Percentiles rank a stretch among this genome's conserved stretches.
These are phyloP conservation scores for Phocides pigmalion DNA, from an alignment of 1,140 invertebrate species.

Conservation along the genomic window DNA sequence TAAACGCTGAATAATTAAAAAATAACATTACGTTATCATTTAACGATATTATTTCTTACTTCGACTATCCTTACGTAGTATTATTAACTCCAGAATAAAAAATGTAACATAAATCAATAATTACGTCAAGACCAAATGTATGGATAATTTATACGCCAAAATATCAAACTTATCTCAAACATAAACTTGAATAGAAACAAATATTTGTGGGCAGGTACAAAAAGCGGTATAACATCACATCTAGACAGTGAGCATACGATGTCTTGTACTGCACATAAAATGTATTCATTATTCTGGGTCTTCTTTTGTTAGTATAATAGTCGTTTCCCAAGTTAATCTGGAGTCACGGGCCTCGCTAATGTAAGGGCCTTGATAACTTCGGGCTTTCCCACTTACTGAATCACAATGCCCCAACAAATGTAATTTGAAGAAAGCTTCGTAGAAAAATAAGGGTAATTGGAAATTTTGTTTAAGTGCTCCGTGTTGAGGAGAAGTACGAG, in stretches of 20 bases:
- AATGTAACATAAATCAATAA: too few relatives aligned
- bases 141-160: too few relatives aligned
- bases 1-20: too few relatives aligned
- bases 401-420: conserved; percentile 45
- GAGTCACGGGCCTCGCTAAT: conserved; percentile 35
- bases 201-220: not conserved
- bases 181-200: not conserved
- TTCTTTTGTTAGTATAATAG: conserved; percentile 36
- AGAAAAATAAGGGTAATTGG: conserved; percentile 22
- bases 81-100: too few relatives aligned
- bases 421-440: conserved; percentile 40
- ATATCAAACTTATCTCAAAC: not conserved
- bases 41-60: too few relatives aligned
- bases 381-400: conserved; percentile 47
- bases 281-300: conserved; percentile 28
- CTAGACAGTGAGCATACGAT: not conserved
- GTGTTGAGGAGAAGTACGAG: not conserved
- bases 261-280: not conserved
- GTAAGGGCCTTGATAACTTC: conserved; percentile 37
- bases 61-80: too few relatives aligned
- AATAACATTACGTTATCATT: too few relatives aligned
- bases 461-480: conserved; percentile 4
- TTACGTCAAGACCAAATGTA: too few relatives aligned
- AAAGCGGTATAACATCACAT: not conserved
- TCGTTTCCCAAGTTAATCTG: conserved; percentile 34